Evolutionary conservation across 2,113 vertebrate species (phyloP).

Genomic region (Indri indri): DNA sequence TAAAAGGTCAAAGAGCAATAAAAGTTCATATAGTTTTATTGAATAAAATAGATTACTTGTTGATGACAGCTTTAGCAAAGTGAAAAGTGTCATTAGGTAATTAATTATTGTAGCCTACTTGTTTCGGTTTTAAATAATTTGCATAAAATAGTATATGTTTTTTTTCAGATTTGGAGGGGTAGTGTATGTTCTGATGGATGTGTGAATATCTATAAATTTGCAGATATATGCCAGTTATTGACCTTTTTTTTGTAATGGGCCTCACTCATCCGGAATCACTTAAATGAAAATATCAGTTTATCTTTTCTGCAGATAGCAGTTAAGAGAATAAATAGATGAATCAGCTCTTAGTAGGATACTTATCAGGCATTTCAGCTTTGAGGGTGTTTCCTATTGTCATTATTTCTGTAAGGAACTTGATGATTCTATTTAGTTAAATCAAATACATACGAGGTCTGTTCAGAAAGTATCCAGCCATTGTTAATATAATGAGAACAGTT

Average conservation of each 20-base stretch:
- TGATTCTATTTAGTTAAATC: background rate
- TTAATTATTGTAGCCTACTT: background rate
- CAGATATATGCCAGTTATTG: background rate
- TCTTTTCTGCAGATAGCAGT: background rate
- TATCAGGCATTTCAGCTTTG: background rate
- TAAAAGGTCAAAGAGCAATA: background rate
- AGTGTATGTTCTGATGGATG: background rate
- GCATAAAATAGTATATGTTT: background rate
- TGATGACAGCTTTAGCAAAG: background rate
- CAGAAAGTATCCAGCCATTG: too few species aligned
- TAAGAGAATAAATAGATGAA: background rate
- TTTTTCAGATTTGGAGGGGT: background rate
- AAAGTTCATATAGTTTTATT: background rate
- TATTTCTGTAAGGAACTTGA: background rate
- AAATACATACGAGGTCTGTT: background rate
- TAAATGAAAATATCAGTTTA: conserved; percentile 6
- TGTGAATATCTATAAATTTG: background rate
- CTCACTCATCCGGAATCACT: background rate
- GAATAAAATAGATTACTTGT: background rate
- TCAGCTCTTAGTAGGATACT: background rate
- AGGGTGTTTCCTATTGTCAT: background rate
- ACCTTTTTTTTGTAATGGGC: background rate
- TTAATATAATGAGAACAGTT: too few species aligned
- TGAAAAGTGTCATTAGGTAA: background rate
- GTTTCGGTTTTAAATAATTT: background rate